Conservation (phyloP, 2,797 vertebrate genomes). For the Silurus aristotelis region DNA sequence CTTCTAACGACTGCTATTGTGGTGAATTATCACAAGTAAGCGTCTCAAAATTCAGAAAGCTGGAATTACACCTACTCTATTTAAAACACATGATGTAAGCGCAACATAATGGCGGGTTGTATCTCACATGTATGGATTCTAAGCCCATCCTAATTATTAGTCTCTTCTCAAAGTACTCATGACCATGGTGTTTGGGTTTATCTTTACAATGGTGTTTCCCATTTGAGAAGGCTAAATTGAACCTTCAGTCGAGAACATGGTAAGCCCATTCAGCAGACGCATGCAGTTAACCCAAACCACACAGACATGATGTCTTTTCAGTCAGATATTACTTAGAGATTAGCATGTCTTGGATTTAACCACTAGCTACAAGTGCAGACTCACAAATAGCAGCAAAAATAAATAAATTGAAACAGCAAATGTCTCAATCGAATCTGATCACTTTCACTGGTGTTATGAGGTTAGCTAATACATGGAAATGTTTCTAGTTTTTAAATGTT, state of each 20-base stretch:
- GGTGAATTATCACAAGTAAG: background rate
- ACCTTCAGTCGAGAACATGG: background rate
- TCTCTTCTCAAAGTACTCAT: constrained; percentile 2
- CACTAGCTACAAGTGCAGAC: background rate
- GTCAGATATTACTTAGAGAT: constrained; percentile 2
- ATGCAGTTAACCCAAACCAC: background rate
- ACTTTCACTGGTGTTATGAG: background rate
- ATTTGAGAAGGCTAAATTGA: constrained; percentile 7
- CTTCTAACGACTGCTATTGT: background rate
- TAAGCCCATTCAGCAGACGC: background rate
- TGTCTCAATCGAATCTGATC: background rate
- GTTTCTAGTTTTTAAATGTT: background rate
- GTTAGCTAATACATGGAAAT: background rate
- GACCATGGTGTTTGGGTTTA: constrained; percentile 13
- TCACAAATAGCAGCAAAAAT: background rate
- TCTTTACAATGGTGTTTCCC: constrained; percentile 9
- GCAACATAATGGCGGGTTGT: background rate
- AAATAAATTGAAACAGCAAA: background rate
- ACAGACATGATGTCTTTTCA: constrained; percentile 35
- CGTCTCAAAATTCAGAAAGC: background rate
- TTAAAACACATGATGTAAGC: background rate
- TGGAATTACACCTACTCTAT: constrained; percentile 1
- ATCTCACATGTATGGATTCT: background rate
- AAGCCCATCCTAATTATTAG: constrained; percentile 9
- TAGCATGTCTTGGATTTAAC: constrained; percentile 19